These are phyloP conservation scores for Danio jaintianensis DNA, from an alignment of 2,797 vertebrate genomes.

Conservation along the genomic window DNA sequence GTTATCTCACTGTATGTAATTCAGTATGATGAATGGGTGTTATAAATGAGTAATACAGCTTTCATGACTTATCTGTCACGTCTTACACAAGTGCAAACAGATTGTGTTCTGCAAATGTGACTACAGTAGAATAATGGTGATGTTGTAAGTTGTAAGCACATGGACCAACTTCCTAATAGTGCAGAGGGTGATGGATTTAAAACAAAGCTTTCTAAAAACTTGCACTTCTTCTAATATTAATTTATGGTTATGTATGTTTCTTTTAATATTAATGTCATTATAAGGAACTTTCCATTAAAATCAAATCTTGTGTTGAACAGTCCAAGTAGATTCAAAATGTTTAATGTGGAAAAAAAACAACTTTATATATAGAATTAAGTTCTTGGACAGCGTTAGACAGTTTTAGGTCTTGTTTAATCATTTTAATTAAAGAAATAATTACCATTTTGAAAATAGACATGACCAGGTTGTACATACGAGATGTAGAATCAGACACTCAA, in stretches of 20 bases:
- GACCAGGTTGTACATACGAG: too few relatives aligned
- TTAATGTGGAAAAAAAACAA: not conserved
- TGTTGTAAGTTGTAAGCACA: not conserved
- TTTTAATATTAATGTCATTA: too few relatives aligned
- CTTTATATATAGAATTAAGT: not conserved
- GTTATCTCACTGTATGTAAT: not conserved
- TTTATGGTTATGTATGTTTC: too few relatives aligned
- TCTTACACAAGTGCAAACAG: not conserved
- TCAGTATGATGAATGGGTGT: not conserved
- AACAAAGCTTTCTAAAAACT: not conserved
- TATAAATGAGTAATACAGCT: not conserved
- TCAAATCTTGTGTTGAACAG: not conserved
- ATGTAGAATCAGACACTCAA: too few relatives aligned
- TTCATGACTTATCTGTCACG: not conserved
- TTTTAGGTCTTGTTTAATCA: too few relatives aligned
- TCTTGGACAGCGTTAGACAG: not conserved
- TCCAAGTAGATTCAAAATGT: not conserved
- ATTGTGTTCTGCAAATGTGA: not conserved
- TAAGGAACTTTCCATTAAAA: not conserved
- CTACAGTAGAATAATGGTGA: not conserved
- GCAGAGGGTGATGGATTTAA: not conserved
- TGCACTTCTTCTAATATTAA: too few relatives aligned
- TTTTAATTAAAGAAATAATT: too few relatives aligned
- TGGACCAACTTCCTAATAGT: not conserved
- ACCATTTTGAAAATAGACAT: too few relatives aligned